Conservation (phyloP, 2,888 invertebrate genomes). For the Caenorhabditis sp. region DNA sequence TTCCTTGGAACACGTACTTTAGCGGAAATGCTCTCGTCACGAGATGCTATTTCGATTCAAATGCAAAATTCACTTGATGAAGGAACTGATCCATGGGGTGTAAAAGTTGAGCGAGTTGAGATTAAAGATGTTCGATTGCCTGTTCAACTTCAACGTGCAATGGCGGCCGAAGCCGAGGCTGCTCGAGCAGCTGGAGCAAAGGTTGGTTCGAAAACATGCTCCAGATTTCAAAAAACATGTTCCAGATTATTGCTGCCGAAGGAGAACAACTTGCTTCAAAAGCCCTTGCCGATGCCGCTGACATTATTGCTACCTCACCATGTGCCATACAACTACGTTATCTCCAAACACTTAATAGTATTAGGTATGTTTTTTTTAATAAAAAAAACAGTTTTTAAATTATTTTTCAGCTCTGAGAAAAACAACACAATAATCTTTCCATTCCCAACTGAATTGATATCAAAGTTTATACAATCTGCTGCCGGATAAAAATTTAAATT, state of each 20-base stretch:
- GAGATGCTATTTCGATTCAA: conserved; percentile 89
- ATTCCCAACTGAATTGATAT: conserved; percentile 81
- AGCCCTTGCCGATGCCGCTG: conserved; percentile 84
- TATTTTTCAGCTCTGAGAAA: conserved; percentile 84
- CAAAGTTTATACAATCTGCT: conserved; percentile 35
- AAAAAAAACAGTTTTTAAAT: background rate
- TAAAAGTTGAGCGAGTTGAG: conserved; percentile 84
- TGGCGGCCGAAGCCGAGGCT: conserved; percentile 67
- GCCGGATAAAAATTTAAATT: conserved; percentile 24
- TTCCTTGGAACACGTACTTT: conserved; percentile 94
- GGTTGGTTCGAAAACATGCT: conserved; percentile 32
- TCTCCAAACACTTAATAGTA: conserved; percentile 83
- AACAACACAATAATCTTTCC: conserved; percentile 98
- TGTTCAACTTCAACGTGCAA: conserved; percentile 59
- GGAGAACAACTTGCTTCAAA: conserved; percentile 79
- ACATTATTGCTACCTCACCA: conserved; percentile 84
- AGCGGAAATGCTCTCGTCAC: conserved; percentile 93
- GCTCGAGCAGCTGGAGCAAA: conserved; percentile 64
- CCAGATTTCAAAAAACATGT: conserved; percentile 33
- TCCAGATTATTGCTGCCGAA: conserved; percentile 76
- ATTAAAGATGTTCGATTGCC: conserved; percentile 76
- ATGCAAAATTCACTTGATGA: conserved; percentile 77
- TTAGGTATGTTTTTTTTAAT: conserved; percentile 72
- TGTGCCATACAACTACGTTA: conserved; percentile 78
- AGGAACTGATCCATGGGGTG: conserved; percentile 74